Percentiles rank a stretch among this genome's conserved stretches.
phyloP scores from a whole-genome alignment of 1,140 invertebrate genomes.

The Drosophila cardini region DNA sequence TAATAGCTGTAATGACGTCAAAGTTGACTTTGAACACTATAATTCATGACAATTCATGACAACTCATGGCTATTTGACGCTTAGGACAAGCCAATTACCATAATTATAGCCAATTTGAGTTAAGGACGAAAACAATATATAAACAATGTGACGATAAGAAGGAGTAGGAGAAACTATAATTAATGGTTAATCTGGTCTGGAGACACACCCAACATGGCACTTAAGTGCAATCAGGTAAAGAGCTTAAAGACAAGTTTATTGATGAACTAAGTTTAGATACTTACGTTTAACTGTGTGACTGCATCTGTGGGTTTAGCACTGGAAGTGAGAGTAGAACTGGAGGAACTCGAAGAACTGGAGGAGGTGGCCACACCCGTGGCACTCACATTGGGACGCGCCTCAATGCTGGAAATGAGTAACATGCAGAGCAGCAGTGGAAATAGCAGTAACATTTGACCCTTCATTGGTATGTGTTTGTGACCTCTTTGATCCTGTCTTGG shows the following conservation, averaged over 20 bases:
- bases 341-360: slow-evolving; percentile 28
- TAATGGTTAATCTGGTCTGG: slow-evolving; percentile 7
- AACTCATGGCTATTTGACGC: not conserved
- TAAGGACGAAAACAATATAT: not conserved
- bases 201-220: not conserved
- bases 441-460: not conserved
- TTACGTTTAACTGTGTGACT: slow-evolving; percentile 64
- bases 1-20: not conserved
- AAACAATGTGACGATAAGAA: not conserved
- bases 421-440: slow-evolving; percentile 61
- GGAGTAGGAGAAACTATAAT: not conserved
- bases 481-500: slow-evolving; percentile 9
- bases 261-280: slow-evolving; percentile 36
- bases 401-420: slow-evolving; percentile 52
- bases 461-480: slow-evolving; percentile 1
- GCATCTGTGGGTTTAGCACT: slow-evolving; percentile 27
- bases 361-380: slow-evolving; percentile 18
- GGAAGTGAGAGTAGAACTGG: not conserved
- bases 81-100: slow-evolving; percentile 18
- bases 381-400: slow-evolving; percentile 75
- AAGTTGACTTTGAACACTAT: not conserved
- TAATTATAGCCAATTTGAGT: slow-evolving; percentile 30
- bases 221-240: slow-evolving; percentile 49
- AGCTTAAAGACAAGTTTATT: slow-evolving; percentile 24
- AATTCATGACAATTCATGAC: not conserved